Conservation (phyloP, 2,888 invertebrate genomes). For the Halictus ligatus region DNA sequence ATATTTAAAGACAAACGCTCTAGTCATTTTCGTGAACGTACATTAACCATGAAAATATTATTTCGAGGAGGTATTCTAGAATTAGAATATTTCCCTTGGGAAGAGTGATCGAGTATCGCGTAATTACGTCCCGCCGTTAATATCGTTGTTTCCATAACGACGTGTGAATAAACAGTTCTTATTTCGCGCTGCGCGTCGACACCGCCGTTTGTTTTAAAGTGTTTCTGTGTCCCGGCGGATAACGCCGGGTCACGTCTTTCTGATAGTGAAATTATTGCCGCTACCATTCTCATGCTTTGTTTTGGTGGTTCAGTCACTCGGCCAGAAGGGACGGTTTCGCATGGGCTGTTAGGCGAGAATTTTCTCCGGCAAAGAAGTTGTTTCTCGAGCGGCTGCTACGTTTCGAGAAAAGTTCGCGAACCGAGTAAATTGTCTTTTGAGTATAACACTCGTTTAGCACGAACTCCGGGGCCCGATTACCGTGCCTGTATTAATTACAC, state of each 20-base stretch:
- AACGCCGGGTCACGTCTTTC: slow-evolving; percentile 73
- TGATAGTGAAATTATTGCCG: slow-evolving; percentile 73
- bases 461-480: background rate
- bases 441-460: background rate
- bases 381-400: background rate
- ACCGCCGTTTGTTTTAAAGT: slow-evolving; percentile 21
- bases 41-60: background rate
- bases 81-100: background rate
- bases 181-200: slow-evolving; percentile 13
- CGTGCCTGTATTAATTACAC: too few relatives aligned
- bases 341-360: background rate
- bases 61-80: too few relatives aligned
- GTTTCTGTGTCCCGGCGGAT: slow-evolving; percentile 54
- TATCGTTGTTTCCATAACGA: background rate
- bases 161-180: slow-evolving; percentile 11
- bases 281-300: slow-evolving; percentile 71
- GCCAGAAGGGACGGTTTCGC: background rate
- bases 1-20: background rate
- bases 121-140: background rate
- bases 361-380: background rate
- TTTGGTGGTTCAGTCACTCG: background rate
- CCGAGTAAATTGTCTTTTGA: background rate
- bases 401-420: background rate
- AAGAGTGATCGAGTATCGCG: background rate
- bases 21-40: too few relatives aligned